A percentile compares a stretch with the other conserved stretches of the same genome.
phyloP scores from a whole-genome alignment of 2,113 vertebrate genomes.

The Sclerurus mexicanus region DNA sequence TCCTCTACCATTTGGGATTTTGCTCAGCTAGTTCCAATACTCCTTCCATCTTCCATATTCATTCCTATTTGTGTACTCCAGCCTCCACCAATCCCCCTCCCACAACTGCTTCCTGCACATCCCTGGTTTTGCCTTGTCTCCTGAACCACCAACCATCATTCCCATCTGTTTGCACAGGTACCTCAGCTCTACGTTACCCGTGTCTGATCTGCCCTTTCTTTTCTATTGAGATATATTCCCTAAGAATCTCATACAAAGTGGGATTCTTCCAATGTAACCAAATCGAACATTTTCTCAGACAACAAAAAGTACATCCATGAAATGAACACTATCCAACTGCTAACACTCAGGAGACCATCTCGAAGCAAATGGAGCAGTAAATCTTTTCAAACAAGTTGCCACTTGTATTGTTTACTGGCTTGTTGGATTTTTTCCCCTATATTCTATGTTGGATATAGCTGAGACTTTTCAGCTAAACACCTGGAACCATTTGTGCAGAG shows the following conservation, averaged over 20 bases:
- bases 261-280: neutral
- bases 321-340: neutral
- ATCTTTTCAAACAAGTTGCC: neutral
- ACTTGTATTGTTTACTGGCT: neutral
- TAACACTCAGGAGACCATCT: neutral
- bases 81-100: neutral
- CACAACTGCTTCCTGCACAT: neutral
- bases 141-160: neutral
- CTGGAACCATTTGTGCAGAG: neutral
- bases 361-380: neutral
- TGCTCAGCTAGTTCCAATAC: neutral
- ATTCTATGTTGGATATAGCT: neutral
- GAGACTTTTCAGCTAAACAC: neutral
- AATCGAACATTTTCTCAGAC: neutral
- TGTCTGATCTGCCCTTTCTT: neutral
- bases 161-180: neutral
- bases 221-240: neutral
- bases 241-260: neutral
- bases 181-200: neutral
- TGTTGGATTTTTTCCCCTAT: neutral
- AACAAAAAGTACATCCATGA: neutral
- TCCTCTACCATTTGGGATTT: neutral
- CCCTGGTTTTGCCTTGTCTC: neutral
- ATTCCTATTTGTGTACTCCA: neutral
- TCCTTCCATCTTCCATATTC: neutral